Percentiles rank a stretch among this genome's conserved stretches.
phyloP scores from a whole-genome alignment of 92 coral and sea anemone genomes.

The Isaurus tuberculatus region DNA sequence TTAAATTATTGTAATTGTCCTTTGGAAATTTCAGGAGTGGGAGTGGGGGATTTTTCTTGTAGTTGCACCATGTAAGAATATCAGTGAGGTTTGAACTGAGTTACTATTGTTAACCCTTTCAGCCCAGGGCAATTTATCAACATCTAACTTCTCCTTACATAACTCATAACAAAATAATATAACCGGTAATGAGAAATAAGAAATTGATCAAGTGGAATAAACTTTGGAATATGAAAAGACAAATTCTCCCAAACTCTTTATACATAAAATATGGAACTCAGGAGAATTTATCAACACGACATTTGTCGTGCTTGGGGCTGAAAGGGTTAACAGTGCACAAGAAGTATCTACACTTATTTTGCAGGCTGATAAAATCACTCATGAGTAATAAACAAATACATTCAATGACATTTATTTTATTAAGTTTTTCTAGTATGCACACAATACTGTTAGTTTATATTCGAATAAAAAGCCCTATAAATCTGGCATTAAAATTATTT shows the following conservation, averaged over 20 bases:
- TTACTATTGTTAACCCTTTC: too few relatives aligned
- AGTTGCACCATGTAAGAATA: slow-evolving; percentile 7
- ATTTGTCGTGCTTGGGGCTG: too few relatives aligned
- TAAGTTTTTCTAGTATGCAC: slow-evolving; percentile 6
- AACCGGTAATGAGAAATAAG: too few relatives aligned
- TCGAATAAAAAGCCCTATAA: slow-evolving; percentile 2
- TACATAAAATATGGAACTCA: too few relatives aligned
- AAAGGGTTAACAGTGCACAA: neutral
- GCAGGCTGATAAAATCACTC: neutral
- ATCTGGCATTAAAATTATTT: slow-evolving; percentile 1
- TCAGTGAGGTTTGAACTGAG: slow-evolving; percentile 1
- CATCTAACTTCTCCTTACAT: too few relatives aligned
- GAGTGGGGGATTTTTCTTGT: slow-evolving; percentile 9
- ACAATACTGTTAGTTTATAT: slow-evolving; percentile 1
- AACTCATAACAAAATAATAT: too few relatives aligned
- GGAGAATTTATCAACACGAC: too few relatives aligned
- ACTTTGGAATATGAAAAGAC: slow-evolving; percentile 4
- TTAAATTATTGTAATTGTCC: slow-evolving; percentile 5
- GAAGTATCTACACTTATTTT: slow-evolving; percentile 1
- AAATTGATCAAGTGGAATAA: slow-evolving; percentile 1
- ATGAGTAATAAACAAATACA: slow-evolving; percentile 5
- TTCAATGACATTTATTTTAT: neutral
- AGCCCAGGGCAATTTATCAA: too few relatives aligned
- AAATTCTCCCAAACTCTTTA: too few relatives aligned
- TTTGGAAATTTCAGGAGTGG: slow-evolving; percentile 4